Base-by-base conservation (phyloP, 2,888 invertebrate species). In the Gortyna flavago region DNA sequence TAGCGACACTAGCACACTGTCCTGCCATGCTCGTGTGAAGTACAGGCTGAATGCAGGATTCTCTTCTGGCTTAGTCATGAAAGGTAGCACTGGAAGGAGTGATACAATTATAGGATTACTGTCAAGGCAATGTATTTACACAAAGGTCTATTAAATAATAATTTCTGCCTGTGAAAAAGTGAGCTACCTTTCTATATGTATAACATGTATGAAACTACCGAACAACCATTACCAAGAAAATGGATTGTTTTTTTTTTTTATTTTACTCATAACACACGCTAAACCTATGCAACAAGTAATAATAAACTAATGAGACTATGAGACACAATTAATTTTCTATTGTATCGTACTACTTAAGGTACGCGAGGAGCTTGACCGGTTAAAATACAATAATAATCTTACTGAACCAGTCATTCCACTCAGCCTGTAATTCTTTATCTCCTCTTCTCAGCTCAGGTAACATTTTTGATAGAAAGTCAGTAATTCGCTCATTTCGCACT, bases 331-430 rank as follows among this genome's bases (percentile, higher is more conserved):
- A n/a, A n/a, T n/a, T n/a, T n/a, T n/a, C n/a, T n/a, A n/a, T n/a
- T n/a, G n/a, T n/a, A n/a, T n/a, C n/a, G n/a, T n/a, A n/a, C n/a
- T n/a, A n/a, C n/a, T n/a, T n/a, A n/a, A n/a, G n/a, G n/a, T n/a
- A n/a, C n/a, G n/a, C n/a, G n/a, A n/a, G n/a, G n/a, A n/a, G n/a
- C n/a, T n/a, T n/a, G n/a, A n/a, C n/a, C n/a, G n/a, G n/a, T 41
- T 32, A 4, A 32, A n/a, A 25, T 54, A 65, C 77, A 44, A 57
- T 35, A 32, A 76, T 25, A 38, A 65, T 97, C 98, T 97, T 97
- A 99, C 99, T 98, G 95, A 99, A 99, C 99, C 99, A 99, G 89
- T 99, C 99, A 92, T 98, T 99, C 99, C 99, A 99, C 93, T 99
- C 99, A 79, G 97, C 97, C 92, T 99, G 99, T 70, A 98, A 98